Conservation (phyloP, 2,888 invertebrate species). For the Thalpophila matura region DNA sequence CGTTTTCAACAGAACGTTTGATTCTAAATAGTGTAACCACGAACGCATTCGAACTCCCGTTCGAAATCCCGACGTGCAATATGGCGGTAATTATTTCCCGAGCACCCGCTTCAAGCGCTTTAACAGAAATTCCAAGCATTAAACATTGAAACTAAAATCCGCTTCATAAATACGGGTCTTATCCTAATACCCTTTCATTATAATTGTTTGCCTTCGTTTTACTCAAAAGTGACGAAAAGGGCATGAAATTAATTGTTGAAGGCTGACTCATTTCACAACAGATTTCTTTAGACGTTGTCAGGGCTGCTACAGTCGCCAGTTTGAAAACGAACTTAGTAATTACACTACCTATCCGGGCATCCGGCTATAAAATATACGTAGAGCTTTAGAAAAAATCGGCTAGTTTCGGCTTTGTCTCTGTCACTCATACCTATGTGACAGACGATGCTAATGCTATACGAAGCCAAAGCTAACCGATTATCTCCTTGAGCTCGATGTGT, state of each 20-base stretch:
- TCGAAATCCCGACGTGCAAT: constrained; percentile 38
- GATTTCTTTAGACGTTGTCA: constrained; percentile 43
- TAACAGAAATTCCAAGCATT: constrained; percentile 50
- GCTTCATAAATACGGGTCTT: constrained; percentile 59
- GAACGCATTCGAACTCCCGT: constrained; percentile 29
- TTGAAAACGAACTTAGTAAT: not conserved
- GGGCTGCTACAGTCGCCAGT: constrained; percentile 23
- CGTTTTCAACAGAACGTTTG: constrained; percentile 14
- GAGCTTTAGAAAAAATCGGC: too few relatives aligned
- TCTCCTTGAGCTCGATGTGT: too few relatives aligned
- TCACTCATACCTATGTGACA: too few relatives aligned
- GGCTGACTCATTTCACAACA: constrained; percentile 54
- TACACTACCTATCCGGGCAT: too few relatives aligned
- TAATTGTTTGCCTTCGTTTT: constrained; percentile 55
- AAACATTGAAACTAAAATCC: constrained; percentile 59
- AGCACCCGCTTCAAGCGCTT: constrained; percentile 45
- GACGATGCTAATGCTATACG: too few relatives aligned
- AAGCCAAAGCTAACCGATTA: too few relatives aligned
- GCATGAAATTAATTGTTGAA: constrained; percentile 55
- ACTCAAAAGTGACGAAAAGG: constrained; percentile 56
- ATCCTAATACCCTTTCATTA: constrained; percentile 58
- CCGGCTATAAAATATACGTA: too few relatives aligned
- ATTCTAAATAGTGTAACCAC: constrained; percentile 31
- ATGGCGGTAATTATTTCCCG: constrained; percentile 50
- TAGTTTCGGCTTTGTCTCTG: too few relatives aligned